These are phyloP conservation scores for Odocoileus hemionus DNA, from an alignment of 2,113 vertebrate genomes.

Conservation along the genomic window DNA sequence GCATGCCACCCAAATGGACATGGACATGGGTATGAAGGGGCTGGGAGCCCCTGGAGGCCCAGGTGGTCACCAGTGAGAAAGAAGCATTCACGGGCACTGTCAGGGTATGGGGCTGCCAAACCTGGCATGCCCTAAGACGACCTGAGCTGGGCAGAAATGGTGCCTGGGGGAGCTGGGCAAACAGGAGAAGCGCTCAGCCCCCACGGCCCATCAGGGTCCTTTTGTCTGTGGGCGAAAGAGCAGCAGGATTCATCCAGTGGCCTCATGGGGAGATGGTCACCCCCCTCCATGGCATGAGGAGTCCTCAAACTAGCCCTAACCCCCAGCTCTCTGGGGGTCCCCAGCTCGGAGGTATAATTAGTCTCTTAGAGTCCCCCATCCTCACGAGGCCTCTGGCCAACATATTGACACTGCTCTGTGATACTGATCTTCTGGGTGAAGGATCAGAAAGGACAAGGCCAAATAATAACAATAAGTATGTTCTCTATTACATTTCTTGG, in stretches of 20 bases:
- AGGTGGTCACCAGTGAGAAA: background rate
- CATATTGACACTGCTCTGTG: background rate
- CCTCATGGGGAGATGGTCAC: background rate
- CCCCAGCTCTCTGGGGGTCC: background rate
- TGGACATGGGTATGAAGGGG: background rate
- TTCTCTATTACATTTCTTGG: background rate
- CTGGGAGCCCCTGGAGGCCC: background rate
- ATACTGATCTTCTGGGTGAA: background rate
- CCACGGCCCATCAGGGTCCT: background rate
- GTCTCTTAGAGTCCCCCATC: background rate
- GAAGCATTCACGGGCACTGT: background rate
- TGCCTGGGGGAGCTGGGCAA: background rate
- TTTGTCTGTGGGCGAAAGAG: background rate
- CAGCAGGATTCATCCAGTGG: background rate
- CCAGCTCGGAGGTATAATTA: background rate
- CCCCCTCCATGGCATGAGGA: background rate
- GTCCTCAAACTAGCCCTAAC: background rate
- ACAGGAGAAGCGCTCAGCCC: background rate
- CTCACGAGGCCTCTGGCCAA: background rate
- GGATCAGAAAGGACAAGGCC: background rate
- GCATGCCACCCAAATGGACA: fast-evolving
- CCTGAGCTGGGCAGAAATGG: background rate
- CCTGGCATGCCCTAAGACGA: background rate
- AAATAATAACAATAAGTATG: background rate
- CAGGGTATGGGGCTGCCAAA: background rate